Base-by-base conservation (phyloP, 2,113 vertebrate species). In the Onychostoma macrolepis region DNA sequence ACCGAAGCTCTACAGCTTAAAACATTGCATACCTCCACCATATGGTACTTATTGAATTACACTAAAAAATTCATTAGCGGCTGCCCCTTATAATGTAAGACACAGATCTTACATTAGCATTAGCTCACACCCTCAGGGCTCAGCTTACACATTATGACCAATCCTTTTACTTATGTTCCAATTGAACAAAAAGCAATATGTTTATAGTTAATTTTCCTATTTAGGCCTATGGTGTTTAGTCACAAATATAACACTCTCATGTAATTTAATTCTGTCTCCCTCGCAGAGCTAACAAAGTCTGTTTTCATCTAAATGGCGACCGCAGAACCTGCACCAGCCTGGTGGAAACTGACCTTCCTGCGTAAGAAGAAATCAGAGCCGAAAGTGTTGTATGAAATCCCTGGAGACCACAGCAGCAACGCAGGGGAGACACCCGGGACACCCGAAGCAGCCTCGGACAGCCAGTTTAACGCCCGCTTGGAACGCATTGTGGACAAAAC, bases 301-400 rank as follows among this genome's bases (percentile, higher is more conserved):
- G 83, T 58, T 33, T 45, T 67, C 72, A n/a, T 80, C 24, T 83
- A 19, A 65, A 89, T 89, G 88, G 89, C 88, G 69, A 97, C 97
- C 94, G 94, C 95, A 0, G 96, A 97, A 8, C 86, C 92, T 0
- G 90, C 93, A 1, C 83, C 92, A 30, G 92, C 96, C 69, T 97
- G 97, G 97, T 99, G 97, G 97, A 98, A 97, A 90, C 86, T 97
- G 81, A 97, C 96, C 21, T 98, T 98, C 90, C 94, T 97, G 63
- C 90, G 96, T 89, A 97, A 96, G 90, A 97, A 96, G 56, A 97
- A 96, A 45, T 96, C 96, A 7, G 94, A 92, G 19, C 92, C 96
- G 58, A 90, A 96, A 83, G 96, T 96, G 82, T 91, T 96, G 86
- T 96, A 97, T 24, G 97, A 97, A 91, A 95, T 94, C 80, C 95